Evolutionary conservation across 2,113 vertebrate species (phyloP).

Genomic region (Salvelinus fontinalis): DNA sequence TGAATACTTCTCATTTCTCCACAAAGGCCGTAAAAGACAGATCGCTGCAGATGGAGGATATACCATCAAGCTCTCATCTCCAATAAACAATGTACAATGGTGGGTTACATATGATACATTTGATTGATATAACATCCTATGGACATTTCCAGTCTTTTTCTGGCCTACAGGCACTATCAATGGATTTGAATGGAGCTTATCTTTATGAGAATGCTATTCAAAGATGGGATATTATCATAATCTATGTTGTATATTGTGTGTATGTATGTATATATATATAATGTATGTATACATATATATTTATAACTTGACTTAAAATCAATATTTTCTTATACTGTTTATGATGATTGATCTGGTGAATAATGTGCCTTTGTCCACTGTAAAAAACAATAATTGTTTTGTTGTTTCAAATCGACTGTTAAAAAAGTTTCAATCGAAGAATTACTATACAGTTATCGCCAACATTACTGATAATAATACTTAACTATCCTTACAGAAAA

Average conservation of each 20-base stretch:
- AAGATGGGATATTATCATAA: background rate
- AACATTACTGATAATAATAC: background rate
- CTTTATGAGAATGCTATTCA: background rate
- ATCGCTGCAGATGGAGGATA: constrained; percentile 23
- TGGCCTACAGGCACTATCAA: background rate
- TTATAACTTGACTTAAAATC: background rate
- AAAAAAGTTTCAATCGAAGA: no score
- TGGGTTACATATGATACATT: background rate
- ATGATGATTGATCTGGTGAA: background rate
- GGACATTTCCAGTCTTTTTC: background rate
- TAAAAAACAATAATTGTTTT: background rate
- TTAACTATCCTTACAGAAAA: no score
- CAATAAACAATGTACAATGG: background rate
- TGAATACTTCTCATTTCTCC: constrained; percentile 9
- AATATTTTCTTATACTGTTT: background rate
- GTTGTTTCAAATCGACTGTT: background rate
- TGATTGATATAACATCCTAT: background rate
- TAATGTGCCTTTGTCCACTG: no score
- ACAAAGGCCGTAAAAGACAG: constrained; percentile 19
- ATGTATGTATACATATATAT: background rate
- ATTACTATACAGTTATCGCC: background rate
- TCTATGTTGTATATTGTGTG: constrained; percentile 1
- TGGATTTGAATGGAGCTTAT: background rate
- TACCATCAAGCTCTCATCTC: constrained; percentile 17
- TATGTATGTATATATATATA: background rate